Percentiles rank a stretch among this genome's conserved stretches.
Conservation (phyloP, 2,797 vertebrate species). For the Spinus olivaceus region DNA sequence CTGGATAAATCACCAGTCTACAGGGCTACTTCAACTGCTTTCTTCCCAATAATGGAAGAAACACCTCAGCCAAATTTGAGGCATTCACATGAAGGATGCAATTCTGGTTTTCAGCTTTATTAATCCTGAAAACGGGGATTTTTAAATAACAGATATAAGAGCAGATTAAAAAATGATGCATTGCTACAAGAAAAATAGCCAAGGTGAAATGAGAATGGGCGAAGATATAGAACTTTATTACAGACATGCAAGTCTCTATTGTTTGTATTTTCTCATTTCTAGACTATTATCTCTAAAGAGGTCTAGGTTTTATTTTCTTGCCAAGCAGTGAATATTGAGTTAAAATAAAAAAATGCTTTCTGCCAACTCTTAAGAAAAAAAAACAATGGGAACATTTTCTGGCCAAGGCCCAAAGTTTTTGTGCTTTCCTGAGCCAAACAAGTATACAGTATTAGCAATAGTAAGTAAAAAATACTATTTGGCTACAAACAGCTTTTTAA, state of each 20-base stretch:
- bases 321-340: background rate
- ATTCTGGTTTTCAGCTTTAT: background rate
- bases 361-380: background rate
- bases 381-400: constrained; percentile 35
- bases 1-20: background rate
- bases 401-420: background rate
- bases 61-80: background rate
- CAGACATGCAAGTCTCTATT: background rate
- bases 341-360: constrained; percentile 21
- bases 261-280: background rate
- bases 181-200: background rate
- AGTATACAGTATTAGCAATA: background rate
- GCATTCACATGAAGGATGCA: background rate
- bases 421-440: constrained; percentile 8
- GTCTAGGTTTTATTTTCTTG: background rate
- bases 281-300: background rate
- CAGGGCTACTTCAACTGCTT: background rate
- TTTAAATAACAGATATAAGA: background rate
- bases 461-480: background rate
- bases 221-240: background rate
- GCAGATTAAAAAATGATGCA: background rate
- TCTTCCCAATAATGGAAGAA: constrained; percentile 24
- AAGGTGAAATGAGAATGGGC: background rate
- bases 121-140: background rate
- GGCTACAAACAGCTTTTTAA: background rate